Percentiles rank a stretch among this genome's conserved stretches.
Conservation (phyloP, 2,797 vertebrate species). For the Champsocephalus gunnari region DNA sequence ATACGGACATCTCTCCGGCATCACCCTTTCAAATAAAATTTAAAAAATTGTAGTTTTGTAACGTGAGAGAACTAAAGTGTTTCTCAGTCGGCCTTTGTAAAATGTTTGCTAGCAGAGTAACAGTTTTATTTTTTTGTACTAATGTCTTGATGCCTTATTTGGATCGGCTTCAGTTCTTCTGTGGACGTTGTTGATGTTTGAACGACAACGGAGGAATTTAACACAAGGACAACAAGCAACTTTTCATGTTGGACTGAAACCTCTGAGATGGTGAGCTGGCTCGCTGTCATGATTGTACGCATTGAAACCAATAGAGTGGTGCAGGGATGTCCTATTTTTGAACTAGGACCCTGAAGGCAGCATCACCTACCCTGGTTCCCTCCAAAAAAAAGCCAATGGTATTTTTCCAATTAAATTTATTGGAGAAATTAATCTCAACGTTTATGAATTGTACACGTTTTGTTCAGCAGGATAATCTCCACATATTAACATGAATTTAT, state of each 20-base stretch:
- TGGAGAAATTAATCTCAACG: no score
- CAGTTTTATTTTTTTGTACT: slow-evolving; percentile 72
- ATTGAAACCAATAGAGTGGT: slow-evolving; percentile 13
- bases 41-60: slow-evolving; percentile 62
- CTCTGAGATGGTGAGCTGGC: slow-evolving; percentile 69
- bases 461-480: no score
- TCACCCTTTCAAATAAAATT: slow-evolving; percentile 40
- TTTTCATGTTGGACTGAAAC: slow-evolving; percentile 31
- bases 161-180: slow-evolving; percentile 48
- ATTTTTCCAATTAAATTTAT: no score
- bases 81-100: slow-evolving; percentile 56
- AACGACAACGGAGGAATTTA: background rate
- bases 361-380: no score
- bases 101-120: slow-evolving; percentile 67
- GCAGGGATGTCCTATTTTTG: no score
- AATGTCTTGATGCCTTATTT: slow-evolving; percentile 69
- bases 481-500: no score
- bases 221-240: slow-evolving; percentile 6
- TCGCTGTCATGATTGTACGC: slow-evolving; percentile 70
- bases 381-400: no score
- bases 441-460: no score
- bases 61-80: slow-evolving; percentile 16
- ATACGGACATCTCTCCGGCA: background rate
- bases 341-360: no score
- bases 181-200: slow-evolving; percentile 22